Percentiles rank a stretch among this genome's conserved stretches.
phyloP scores from a whole-genome alignment of 1,140 invertebrate genomes.

The Drosophila bocqueti region DNA sequence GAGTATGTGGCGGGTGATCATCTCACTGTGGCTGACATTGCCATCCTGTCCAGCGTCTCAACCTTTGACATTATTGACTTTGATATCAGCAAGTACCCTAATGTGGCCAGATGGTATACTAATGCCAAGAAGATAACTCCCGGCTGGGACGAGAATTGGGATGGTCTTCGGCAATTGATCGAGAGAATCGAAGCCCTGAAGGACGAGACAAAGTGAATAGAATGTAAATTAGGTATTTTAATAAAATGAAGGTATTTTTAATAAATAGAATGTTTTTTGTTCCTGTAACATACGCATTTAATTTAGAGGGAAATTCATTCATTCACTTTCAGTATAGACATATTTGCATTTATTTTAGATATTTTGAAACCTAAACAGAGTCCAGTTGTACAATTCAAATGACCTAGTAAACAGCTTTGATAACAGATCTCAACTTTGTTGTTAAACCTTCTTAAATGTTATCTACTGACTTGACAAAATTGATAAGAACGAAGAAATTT shows the following conservation, averaged over 20 bases:
- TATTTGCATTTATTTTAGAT: not conserved
- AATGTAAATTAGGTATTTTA: not conserved
- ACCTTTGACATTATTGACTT: slow-evolving; percentile 88
- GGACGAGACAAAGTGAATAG: not conserved
- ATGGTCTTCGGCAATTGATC: slow-evolving; percentile 78
- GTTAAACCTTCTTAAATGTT: not conserved
- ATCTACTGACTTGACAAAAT: not conserved
- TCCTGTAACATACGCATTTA: no score
- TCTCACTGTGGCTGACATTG: slow-evolving; percentile 90
- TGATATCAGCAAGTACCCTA: slow-evolving; percentile 88
- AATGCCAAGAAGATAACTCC: slow-evolving; percentile 88
- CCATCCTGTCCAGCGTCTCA: slow-evolving; percentile 87
- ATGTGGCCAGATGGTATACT: slow-evolving; percentile 89
- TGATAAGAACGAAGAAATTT: not conserved
- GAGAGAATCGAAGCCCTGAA: not conserved
- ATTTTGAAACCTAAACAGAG: not conserved
- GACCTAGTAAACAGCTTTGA: not conserved
- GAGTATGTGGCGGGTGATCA: slow-evolving; percentile 88
- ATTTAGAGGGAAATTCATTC: no score
- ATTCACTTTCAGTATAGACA: no score
- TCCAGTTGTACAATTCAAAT: not conserved
- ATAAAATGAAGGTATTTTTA: not conserved
- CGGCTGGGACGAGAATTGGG: slow-evolving; percentile 90
- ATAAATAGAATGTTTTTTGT: not conserved
- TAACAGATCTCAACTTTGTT: not conserved